These are phyloP conservation scores for Entomyzon cyanotis DNA, from an alignment of 2,113 vertebrate species.

Conservation along the genomic window DNA sequence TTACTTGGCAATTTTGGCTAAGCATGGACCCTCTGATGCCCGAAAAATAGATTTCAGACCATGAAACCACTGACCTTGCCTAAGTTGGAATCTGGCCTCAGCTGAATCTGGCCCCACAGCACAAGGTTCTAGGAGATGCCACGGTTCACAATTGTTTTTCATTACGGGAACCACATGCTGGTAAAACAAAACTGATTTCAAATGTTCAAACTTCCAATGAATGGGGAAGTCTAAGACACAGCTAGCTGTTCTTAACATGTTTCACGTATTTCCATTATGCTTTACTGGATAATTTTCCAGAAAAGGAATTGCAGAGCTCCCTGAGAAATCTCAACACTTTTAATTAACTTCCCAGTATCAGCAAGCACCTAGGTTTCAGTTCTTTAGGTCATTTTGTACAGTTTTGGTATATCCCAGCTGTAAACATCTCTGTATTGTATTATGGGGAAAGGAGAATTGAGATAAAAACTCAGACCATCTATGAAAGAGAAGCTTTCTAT, in stretches of 20 bases:
- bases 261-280: background rate
- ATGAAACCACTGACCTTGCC: background rate
- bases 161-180: background rate
- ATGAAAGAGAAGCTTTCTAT: background rate
- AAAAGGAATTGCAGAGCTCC: background rate
- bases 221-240: background rate
- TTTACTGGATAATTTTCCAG: background rate
- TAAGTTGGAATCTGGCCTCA: background rate
- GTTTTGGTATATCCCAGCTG: background rate
- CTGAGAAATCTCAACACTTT: background rate
- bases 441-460: background rate
- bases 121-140: background rate
- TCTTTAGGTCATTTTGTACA: background rate
- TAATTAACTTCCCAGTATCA: background rate
- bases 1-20: background rate
- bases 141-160: background rate
- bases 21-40: background rate
- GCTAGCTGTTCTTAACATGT: background rate
- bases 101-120: background rate
- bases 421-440: background rate
- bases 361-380: background rate
- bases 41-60: background rate
- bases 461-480: background rate
- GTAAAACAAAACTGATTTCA: slow-evolving; percentile 15
- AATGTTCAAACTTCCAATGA: background rate